Percentiles rank a stretch among this genome's conserved stretches.
Conservation (phyloP, 2,113 vertebrate species). For the Oncorhynchus gorbuscha region DNA sequence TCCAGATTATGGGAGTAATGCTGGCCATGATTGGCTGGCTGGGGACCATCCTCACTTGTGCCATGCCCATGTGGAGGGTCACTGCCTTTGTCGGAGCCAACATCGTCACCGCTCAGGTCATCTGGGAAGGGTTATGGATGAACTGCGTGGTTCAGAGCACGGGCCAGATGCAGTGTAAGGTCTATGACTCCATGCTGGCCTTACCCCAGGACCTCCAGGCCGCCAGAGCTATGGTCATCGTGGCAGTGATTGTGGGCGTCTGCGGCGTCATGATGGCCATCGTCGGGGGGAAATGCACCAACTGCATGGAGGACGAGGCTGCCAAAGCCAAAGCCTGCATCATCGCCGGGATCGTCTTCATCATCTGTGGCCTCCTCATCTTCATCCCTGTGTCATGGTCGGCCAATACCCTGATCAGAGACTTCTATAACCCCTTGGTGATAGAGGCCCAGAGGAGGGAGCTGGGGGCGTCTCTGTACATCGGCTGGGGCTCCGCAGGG, state of each 20-base stretch:
- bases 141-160: constrained; percentile 79
- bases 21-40: constrained; percentile 74
- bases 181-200: constrained; percentile 76
- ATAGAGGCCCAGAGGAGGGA: constrained; percentile 67
- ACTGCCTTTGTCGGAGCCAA: constrained; percentile 73
- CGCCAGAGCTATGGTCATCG: constrained; percentile 73
- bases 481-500: constrained; percentile 71
- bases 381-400: constrained; percentile 78
- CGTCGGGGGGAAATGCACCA: constrained; percentile 77
- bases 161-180: constrained; percentile 79
- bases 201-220: constrained; percentile 75
- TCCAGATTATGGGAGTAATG: constrained; percentile 74
- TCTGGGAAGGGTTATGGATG: constrained; percentile 81
- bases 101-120: constrained; percentile 74
- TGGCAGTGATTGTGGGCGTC: constrained; percentile 71
- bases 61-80: constrained; percentile 78
- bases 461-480: constrained; percentile 73
- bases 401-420: constrained; percentile 69
- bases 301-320: constrained; percentile 73
- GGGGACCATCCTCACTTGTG: constrained; percentile 69
- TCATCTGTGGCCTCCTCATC: constrained; percentile 66
- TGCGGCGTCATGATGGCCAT: constrained; percentile 71
- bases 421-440: constrained; percentile 77
- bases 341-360: constrained; percentile 70
- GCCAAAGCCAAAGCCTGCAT: constrained; percentile 76